Base-by-base conservation (phyloP, 2,888 invertebrate species). In the Alcis repandata region DNA sequence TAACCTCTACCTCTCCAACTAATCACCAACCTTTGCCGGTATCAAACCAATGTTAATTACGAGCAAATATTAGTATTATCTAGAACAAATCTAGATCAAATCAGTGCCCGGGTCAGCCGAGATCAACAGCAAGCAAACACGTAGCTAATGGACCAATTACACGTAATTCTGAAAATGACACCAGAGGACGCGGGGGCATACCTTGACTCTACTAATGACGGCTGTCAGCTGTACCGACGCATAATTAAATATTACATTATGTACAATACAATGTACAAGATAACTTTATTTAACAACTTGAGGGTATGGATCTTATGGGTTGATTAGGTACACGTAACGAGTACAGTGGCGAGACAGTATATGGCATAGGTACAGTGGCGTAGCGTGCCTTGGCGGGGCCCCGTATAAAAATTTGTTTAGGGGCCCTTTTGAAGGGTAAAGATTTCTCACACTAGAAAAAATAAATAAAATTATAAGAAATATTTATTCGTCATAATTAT, bases 151-250 rank as follows among this genome's bases (percentile, higher is more conserved):
- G 52, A 56, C 45, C 73, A 72, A 75, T 77, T 70, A 68, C 43
- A 53, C 49, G 9, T 38, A 51, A 51, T 51, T 65, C 73, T 62
- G 72, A 61, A 68, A 68, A 73, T 72, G 75, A 59, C 65, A 66
- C 11, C 19, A 60, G 59, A 73, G 70, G 73, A 49, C 48, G 27
- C 22, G 2, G 22, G 54, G 17, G 41, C 54, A 54, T 43, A 32
- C 54, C 54, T 54, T 54, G 54, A 54, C 54, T 41, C 27, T 17
- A 8, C 43, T 54, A 54, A 54, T 54, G 54, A 43, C 32, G 22
- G 10, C 8, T 15, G 15, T 17, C 19, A n/a, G 13, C 22, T 38
- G n/a, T 33, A 15, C 40, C 10, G 19, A 20, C 27, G 41, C 32
- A 43, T 54, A 15, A 54, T 53, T 54, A 54, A 54, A 41, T 54